phyloP scores from a whole-genome alignment of 2,113 vertebrate species.

The Vulpes lagopus region DNA sequence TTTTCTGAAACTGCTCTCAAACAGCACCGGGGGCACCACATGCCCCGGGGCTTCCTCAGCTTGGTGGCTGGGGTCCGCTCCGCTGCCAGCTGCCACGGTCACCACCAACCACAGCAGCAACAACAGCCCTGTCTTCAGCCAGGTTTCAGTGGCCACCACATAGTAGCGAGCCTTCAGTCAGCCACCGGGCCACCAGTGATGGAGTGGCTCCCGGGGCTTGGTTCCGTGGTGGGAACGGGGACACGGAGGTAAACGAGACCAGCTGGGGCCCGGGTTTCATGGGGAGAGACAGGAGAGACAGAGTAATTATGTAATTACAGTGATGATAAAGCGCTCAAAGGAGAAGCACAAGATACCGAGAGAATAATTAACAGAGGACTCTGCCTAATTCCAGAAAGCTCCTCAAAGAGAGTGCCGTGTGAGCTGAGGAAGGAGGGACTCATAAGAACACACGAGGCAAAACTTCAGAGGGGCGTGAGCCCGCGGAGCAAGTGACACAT shows the following conservation, averaged over 20 bases:
- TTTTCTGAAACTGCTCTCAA: not conserved
- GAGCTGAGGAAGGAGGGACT: not conserved
- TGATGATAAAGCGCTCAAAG: not conserved
- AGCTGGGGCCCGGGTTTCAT: not conserved
- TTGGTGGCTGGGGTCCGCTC: not conserved
- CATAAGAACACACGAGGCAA: not conserved
- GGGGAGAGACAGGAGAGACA: not conserved
- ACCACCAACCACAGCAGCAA: not conserved
- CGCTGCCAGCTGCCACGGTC: not conserved
- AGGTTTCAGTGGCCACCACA: not conserved
- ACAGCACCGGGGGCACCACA: not conserved
- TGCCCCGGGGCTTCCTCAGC: not conserved
- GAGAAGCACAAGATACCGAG: not conserved
- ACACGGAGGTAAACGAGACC: not conserved
- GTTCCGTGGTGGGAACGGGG: not conserved
- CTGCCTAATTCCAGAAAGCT: not conserved
- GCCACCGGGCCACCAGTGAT: not conserved
- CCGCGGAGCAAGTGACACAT: accelerated
- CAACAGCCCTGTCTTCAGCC: not conserved
- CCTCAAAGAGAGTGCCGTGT: not conserved
- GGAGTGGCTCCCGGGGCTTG: not conserved
- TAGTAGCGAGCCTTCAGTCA: not conserved
- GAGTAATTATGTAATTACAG: not conserved
- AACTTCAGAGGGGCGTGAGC: not conserved
- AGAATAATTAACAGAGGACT: not conserved